phyloP scores from a whole-genome alignment of 2,113 vertebrate genomes.

The Cebidichthys violaceus region DNA sequence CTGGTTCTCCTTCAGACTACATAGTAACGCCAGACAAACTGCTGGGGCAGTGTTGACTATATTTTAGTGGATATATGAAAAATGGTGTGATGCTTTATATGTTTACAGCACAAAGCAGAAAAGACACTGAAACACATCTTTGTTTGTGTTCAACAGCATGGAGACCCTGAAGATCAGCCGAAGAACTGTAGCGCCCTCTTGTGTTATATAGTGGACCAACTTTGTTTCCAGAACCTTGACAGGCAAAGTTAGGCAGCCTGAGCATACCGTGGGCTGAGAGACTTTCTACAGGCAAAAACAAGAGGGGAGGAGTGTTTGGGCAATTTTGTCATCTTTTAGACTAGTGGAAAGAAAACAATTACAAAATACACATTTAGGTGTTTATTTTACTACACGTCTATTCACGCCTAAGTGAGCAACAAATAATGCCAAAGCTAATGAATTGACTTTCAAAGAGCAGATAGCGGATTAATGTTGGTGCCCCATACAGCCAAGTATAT shows the following conservation, averaged over 20 bases:
- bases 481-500: not conserved
- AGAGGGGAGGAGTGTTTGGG: not conserved
- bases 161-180: not conserved
- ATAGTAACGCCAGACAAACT: not conserved
- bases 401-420: not conserved
- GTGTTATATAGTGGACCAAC: constrained; percentile 43
- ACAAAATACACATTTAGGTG: not conserved
- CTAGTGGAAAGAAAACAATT: not conserved
- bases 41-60: not conserved
- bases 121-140: constrained; percentile 13
- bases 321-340: not conserved
- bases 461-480: not conserved
- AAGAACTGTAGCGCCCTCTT: constrained; percentile 69
- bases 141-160: constrained; percentile 34
- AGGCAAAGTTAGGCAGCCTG: no score
- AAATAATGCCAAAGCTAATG: not conserved
- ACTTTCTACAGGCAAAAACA: not conserved
- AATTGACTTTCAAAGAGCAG: not conserved
- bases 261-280: not conserved
- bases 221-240: not conserved
- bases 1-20: constrained; percentile 12
- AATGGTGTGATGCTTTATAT: not conserved
- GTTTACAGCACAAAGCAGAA: not conserved
- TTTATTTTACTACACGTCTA: not conserved
- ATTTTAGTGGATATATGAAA: not conserved